These are phyloP conservation scores for Desmophyllum pertusum DNA, from an alignment of 92 coral and sea anemone genomes.

Conservation along the genomic window DNA sequence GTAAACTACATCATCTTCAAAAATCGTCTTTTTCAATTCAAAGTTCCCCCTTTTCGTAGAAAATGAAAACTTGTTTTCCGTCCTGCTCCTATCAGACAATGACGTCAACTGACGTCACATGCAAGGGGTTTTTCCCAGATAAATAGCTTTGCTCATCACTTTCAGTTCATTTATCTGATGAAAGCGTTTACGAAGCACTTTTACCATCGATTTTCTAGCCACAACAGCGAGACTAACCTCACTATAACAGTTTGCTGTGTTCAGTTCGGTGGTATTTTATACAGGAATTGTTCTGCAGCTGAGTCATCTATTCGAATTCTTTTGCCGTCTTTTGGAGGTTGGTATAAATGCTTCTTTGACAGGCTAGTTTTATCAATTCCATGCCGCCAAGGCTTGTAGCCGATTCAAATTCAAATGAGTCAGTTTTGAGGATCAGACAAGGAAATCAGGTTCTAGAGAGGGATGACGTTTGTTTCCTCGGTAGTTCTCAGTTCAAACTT, in stretches of 20 bases:
- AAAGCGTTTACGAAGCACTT: not conserved
- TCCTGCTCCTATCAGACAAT: not conserved
- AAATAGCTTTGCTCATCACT: not conserved
- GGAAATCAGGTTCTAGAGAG: too few relatives aligned
- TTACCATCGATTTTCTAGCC: too few relatives aligned
- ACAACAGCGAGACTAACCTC: not conserved
- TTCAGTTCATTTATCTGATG: not conserved
- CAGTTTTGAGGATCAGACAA: too few relatives aligned
- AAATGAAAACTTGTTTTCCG: not conserved
- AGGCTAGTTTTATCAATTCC: not conserved
- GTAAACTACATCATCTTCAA: not conserved
- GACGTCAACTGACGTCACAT: too few relatives aligned
- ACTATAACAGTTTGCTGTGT: not conserved
- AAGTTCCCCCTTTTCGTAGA: slow-evolving; percentile 7
- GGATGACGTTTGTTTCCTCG: too few relatives aligned
- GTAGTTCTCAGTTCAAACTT: too few relatives aligned
- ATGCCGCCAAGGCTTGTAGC: not conserved
- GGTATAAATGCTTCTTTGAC: not conserved
- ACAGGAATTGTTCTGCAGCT: not conserved
- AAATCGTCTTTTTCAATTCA: not conserved
- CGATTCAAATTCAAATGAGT: too few relatives aligned
- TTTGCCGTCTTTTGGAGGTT: not conserved
- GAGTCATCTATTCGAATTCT: not conserved
- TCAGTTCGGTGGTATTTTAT: too few relatives aligned
- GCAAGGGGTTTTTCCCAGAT: not conserved